Evolutionary conservation across 2,113 vertebrate species (phyloP).

Genomic region (pig (Sus scrofa)): T2T-Sscrofa CM000812.6:266281001-266281500

Average conservation of each 20-base stretch:
- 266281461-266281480: neutral
- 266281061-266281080: fast-evolving
- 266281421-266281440: neutral
- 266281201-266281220: neutral
- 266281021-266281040: neutral
- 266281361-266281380: neutral
- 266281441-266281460: neutral
- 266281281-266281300: neutral
- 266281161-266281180: too few relatives aligned
- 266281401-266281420: neutral
- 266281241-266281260: neutral
- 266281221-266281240: neutral
- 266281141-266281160: neutral
- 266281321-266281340: neutral
- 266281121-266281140: neutral
- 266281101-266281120: neutral
- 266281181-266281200: neutral
- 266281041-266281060: neutral
- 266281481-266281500: neutral
- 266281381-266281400: neutral
- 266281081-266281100: neutral
- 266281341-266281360: neutral
- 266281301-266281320: neutral
- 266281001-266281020: neutral
- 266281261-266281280: neutral